Evolutionary conservation across 2,888 invertebrate species (phyloP).

Genomic region (Chloroclystis v-ata): DNA sequence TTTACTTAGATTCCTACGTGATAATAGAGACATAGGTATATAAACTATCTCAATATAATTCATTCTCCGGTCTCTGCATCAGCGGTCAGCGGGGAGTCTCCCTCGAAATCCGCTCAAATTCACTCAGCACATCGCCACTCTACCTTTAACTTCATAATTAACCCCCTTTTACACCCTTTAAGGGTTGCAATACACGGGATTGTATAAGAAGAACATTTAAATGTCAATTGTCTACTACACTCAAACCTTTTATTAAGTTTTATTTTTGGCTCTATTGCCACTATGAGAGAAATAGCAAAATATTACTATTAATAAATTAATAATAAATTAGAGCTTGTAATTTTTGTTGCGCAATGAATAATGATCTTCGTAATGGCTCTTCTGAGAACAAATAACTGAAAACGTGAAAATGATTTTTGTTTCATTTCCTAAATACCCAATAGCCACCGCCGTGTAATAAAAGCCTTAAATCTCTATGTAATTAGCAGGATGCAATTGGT

Average conservation of each 20-base stretch:
- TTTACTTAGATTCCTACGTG: too few relatives aligned
- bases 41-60: neutral
- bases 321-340: too few relatives aligned
- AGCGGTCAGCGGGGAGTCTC: neutral
- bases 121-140: neutral
- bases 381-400: too few relatives aligned
- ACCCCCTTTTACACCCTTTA: conserved; percentile 9
- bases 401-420: too few relatives aligned
- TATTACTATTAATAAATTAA: too few relatives aligned
- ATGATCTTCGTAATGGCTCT: too few relatives aligned
- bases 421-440: neutral
- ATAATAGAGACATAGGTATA: too few relatives aligned
- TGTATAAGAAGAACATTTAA: neutral
- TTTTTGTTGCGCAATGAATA: too few relatives aligned
- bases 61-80: neutral
- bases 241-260: too few relatives aligned
- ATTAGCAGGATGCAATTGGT: conserved; percentile 16
- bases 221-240: too few relatives aligned
- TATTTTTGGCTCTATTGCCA: too few relatives aligned
- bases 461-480: conserved; percentile 8
- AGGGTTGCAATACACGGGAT: neutral
- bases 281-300: too few relatives aligned
- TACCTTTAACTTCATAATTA: conserved; percentile 10
- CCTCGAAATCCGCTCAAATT: conserved; percentile 4
- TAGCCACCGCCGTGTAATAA: neutral